These are phyloP conservation scores for Actinia tenebrosa DNA, from an alignment of 64 coral and sea anemone genomes.

Conservation along the genomic window DNA sequence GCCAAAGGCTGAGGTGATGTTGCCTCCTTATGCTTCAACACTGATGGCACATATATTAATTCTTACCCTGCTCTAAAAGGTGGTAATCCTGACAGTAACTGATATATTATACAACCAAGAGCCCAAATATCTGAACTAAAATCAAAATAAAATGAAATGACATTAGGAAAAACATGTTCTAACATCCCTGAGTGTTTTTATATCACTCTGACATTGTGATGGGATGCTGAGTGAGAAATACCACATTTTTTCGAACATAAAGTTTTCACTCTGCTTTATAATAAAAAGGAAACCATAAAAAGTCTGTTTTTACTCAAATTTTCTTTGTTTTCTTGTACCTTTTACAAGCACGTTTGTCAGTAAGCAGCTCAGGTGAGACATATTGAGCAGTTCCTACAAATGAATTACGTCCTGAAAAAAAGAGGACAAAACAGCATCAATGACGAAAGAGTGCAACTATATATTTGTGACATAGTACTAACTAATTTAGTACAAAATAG, in stretches of 20 bases:
- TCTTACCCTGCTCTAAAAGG: constrained; percentile 95
- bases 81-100: constrained; percentile 89
- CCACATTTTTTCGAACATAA: too few relatives aligned
- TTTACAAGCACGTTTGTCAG: constrained; percentile 79
- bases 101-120: constrained; percentile 99
- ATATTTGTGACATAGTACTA: too few relatives aligned
- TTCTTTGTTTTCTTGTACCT: constrained; percentile 37
- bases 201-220: too few relatives aligned
- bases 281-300: too few relatives aligned
- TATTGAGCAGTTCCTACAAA: constrained; percentile 99
- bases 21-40: too few relatives aligned
- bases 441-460: too few relatives aligned
- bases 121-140: constrained; percentile 96
- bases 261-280: too few relatives aligned
- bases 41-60: too few relatives aligned
- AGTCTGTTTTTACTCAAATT: too few relatives aligned
- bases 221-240: too few relatives aligned
- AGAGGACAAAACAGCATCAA: background rate
- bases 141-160: background rate
- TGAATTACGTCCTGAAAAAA: constrained; percentile 73
- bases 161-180: background rate
- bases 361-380: constrained; percentile 98
- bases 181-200: too few relatives aligned
- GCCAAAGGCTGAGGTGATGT: too few relatives aligned
- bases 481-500: background rate